A percentile compares a stretch with the other conserved stretches of the same genome.
Conservation (phyloP, 2,797 vertebrate species). For the Macropodus opercularis region DNA sequence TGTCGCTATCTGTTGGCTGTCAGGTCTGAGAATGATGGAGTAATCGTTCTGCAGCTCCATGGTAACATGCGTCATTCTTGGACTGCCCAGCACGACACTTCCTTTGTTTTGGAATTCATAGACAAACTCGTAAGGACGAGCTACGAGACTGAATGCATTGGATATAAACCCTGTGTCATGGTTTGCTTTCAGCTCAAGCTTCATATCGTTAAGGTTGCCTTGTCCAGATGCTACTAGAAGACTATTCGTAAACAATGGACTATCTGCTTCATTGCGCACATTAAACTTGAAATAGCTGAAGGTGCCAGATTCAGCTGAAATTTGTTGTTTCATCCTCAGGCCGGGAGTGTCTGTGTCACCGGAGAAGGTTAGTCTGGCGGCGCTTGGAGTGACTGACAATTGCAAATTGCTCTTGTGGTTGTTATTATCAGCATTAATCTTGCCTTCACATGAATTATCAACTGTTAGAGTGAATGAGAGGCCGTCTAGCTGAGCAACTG, state of each 20-base stretch:
- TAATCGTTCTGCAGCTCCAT: constrained; percentile 91
- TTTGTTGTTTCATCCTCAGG: constrained; percentile 85
- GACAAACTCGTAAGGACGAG: constrained; percentile 77
- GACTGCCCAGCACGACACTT: constrained; percentile 85
- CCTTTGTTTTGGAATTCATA: constrained; percentile 87
- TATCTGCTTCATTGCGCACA: constrained; percentile 82
- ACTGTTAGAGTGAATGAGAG: constrained; percentile 72
- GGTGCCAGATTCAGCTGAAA: constrained; percentile 77
- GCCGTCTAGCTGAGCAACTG: constrained; percentile 75
- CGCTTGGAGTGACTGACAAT: constrained; percentile 74
- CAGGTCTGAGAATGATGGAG: constrained; percentile 78
- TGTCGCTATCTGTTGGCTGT: constrained; percentile 83
- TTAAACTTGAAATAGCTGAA: constrained; percentile 78
- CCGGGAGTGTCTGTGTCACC: constrained; percentile 81
- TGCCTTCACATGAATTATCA: constrained; percentile 80
- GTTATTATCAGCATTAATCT: constrained; percentile 80
- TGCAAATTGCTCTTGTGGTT: constrained; percentile 78
- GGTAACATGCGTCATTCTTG: constrained; percentile 83
- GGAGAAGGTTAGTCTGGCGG: constrained; percentile 73
- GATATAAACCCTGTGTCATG: constrained; percentile 87
- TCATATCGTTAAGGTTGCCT: constrained; percentile 78
- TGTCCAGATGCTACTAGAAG: constrained; percentile 79
- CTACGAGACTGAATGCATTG: constrained; percentile 82
- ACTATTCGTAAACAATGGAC: constrained; percentile 84
- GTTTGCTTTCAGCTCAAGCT: constrained; percentile 81